A percentile compares a stretch with the other conserved stretches of the same genome.
These are phyloP conservation scores for Phalacrocorax carbo DNA, from an alignment of 2,113 vertebrate species.

Conservation along the genomic window DNA sequence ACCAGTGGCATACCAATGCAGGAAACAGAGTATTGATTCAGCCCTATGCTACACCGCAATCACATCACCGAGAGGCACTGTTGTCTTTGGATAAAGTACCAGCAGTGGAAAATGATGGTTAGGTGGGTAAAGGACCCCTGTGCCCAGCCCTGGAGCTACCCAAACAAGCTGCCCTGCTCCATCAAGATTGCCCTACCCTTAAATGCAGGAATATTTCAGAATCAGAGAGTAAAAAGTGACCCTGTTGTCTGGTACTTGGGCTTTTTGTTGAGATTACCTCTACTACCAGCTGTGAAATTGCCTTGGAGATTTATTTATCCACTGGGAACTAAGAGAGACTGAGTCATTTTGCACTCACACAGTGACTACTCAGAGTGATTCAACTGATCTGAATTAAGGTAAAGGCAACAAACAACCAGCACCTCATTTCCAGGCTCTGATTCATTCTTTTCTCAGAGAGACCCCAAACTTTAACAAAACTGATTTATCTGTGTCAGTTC, in stretches of 20 bases:
- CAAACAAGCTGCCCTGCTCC: not conserved
- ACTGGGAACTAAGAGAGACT: not conserved
- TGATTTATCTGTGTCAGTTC: not conserved
- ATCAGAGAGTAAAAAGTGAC: not conserved
- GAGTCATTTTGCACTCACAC: not conserved
- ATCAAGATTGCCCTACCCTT: not conserved
- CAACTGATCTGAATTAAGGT: not conserved
- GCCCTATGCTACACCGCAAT: not conserved
- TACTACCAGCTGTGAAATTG: not conserved
- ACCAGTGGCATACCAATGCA: rapidly evolving
- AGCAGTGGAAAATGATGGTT: not conserved
- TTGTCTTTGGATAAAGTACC: not conserved
- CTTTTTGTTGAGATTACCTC: not conserved
- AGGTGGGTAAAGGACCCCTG: not conserved
- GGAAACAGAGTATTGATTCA: not conserved
- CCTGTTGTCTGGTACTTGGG: too few relatives aligned
- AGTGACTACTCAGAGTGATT: not conserved
- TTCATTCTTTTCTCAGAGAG: not conserved
- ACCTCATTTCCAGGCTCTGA: not conserved
- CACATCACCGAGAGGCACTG: slow-evolving; percentile 12
- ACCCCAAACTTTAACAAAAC: not conserved
- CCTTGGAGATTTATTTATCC: not conserved
- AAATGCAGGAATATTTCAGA: not conserved
- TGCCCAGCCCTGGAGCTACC: not conserved
- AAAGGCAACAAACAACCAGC: not conserved